A percentile compares a stretch with the other conserved stretches of the same genome.
Evolutionary conservation across 2,888 invertebrate species (phyloP).

Genomic region (Nymphalis c-album): DNA sequence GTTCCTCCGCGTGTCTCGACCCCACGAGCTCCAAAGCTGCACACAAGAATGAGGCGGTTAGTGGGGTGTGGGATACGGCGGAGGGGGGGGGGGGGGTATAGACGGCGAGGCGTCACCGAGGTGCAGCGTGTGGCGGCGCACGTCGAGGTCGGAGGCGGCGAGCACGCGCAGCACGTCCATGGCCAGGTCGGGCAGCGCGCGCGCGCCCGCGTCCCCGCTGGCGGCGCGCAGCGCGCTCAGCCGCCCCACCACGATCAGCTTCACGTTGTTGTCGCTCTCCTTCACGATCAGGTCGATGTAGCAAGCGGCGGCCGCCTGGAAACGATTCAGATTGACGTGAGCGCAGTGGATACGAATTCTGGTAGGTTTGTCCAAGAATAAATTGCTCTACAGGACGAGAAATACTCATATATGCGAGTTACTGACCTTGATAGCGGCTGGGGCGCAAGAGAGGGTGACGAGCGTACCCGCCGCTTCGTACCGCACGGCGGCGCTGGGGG

Average conservation of each 20-base stretch:
- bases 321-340: not conserved
- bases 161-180: conserved; percentile 99
- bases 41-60: conserved; percentile 27
- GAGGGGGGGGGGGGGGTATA: not conserved
- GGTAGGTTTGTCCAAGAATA: too few species aligned
- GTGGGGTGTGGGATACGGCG: not conserved
- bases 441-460: conserved; percentile 97
- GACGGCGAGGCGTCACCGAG: conserved; percentile 68
- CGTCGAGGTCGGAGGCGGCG: conserved; percentile 96
- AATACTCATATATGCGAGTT: not conserved
- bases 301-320: conserved; percentile 94
- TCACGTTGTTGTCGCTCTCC: conserved; percentile 99
- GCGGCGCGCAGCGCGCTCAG: conserved; percentile 92
- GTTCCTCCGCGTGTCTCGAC: conserved; percentile 96
- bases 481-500: conserved; percentile 96
- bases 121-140: conserved; percentile 91
- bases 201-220: conserved; percentile 90
- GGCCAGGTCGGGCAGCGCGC: conserved; percentile 91
- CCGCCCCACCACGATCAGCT: conserved; percentile 97
- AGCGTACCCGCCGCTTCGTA: conserved; percentile 99
- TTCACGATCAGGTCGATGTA: conserved; percentile 99
- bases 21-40: conserved; percentile 95
- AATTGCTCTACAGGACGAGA: too few species aligned
- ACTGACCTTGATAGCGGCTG: conserved; percentile 94
- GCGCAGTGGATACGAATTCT: not conserved